Evolutionary conservation across 2,113 vertebrate species (phyloP).

Genomic region (Oceanites oceanicus): DNA sequence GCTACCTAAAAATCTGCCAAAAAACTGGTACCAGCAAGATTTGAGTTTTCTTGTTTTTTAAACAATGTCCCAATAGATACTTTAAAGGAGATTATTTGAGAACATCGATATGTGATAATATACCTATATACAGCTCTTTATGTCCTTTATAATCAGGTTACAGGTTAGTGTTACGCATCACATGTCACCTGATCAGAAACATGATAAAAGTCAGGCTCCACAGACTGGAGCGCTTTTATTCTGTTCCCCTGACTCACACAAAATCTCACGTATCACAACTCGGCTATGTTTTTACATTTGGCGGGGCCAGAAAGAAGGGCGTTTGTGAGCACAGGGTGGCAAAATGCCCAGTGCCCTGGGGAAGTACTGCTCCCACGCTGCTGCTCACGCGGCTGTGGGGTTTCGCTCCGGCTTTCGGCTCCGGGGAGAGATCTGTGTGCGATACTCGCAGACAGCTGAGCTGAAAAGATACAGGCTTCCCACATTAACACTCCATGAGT

Average conservation of each 20-base stretch:
- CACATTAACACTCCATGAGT: not conserved
- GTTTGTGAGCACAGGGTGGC: not conserved
- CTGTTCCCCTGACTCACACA: not conserved
- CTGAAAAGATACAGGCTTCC: not conserved
- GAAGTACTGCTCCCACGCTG: not conserved
- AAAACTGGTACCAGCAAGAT: not conserved
- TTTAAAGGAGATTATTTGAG: not conserved
- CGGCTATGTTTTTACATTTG: not conserved
- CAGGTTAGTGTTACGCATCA: rapidly evolving
- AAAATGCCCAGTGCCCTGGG: rapidly evolving
- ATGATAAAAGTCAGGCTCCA: rapidly evolving
- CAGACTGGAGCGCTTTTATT: rapidly evolving
- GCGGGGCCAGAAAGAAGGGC: not conserved
- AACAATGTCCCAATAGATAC: rapidly evolving
- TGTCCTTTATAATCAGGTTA: not conserved
- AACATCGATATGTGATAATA: rapidly evolving
- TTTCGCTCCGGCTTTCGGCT: not conserved
- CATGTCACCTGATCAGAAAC: not conserved
- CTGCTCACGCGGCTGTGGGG: not conserved
- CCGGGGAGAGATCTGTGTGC: rapidly evolving
- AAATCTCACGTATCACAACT: not conserved
- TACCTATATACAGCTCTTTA: not conserved
- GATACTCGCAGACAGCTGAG: not conserved
- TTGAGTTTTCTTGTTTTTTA: not conserved
- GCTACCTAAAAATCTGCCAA: not conserved